Conservation (phyloP, 1,140 invertebrate species). For the Ephestia elutella region DNA sequence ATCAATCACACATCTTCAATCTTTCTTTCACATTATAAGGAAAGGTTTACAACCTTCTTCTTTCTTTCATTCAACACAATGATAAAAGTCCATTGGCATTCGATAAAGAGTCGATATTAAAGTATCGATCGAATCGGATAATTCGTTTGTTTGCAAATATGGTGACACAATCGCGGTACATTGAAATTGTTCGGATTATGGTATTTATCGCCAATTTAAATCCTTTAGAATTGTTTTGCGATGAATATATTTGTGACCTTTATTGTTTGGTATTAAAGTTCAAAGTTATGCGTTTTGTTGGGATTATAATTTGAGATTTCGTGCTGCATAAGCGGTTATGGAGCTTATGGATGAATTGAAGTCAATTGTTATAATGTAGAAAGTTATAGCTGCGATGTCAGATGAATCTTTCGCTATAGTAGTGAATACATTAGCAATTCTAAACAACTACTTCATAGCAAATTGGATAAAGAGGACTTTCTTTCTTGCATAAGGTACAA, state of each 20-base stretch:
- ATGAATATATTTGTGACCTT: not conserved
- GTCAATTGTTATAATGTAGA: not conserved
- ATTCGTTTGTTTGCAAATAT: constrained; percentile 5
- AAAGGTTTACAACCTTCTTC: not conserved
- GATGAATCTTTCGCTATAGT: not conserved
- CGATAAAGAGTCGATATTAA: not conserved
- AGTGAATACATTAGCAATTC: too few species aligned
- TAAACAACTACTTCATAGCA: too few species aligned
- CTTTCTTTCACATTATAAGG: too few species aligned
- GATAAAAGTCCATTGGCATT: not conserved
- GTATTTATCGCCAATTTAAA: constrained; percentile 14
- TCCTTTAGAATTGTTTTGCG: not conserved
- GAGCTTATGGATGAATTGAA: not conserved
- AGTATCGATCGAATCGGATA: not conserved
- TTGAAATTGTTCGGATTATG: constrained; percentile 15
- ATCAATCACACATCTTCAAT: too few species aligned
- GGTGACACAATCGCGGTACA: constrained; percentile 15
- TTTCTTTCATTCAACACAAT: not conserved
- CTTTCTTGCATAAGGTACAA: too few species aligned
- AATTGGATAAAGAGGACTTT: too few species aligned
- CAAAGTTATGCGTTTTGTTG: not conserved
- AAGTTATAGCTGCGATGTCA: not conserved
- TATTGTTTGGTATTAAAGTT: not conserved
- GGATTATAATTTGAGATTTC: not conserved
- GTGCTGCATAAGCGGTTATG: not conserved